Evolutionary conservation across 1,140 invertebrate species (phyloP).

Genomic region (Triops cancriformis): DNA sequence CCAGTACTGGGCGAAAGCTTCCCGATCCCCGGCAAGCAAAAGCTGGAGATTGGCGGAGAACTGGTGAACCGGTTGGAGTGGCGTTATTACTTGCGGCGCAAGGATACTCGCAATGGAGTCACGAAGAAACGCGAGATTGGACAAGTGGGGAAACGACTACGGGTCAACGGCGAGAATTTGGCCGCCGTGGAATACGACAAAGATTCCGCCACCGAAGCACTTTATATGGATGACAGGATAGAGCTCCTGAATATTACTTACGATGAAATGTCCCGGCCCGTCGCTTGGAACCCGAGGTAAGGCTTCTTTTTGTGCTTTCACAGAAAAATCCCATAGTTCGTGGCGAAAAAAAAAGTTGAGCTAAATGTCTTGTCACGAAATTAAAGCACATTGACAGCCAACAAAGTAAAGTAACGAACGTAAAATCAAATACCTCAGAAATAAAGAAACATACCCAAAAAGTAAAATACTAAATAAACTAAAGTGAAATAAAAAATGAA

Average conservation of each 20-base stretch:
- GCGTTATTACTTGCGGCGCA: slow-evolving; percentile 73
- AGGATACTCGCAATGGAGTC: slow-evolving; percentile 38
- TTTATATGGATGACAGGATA: slow-evolving; percentile 78
- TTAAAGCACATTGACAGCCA: too few species aligned
- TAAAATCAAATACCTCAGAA: too few species aligned
- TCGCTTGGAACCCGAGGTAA: slow-evolving; percentile 73
- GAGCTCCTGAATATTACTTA: slow-evolving; percentile 87
- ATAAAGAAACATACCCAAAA: too few species aligned
- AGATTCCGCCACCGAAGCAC: slow-evolving; percentile 75
- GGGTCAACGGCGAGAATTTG: slow-evolving; percentile 84
- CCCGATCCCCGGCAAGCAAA: slow-evolving; percentile 79
- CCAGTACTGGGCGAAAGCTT: slow-evolving; percentile 77
- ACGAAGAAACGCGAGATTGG: slow-evolving; percentile 47
- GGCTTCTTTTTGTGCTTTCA: slow-evolving; percentile 29
- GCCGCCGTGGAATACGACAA: slow-evolving; percentile 87
- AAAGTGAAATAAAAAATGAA: too few species aligned
- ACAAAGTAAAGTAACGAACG: too few species aligned
- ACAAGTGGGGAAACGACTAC: slow-evolving; percentile 70
- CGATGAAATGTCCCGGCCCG: slow-evolving; percentile 77
- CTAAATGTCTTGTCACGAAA: too few species aligned
- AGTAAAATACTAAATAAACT: too few species aligned
- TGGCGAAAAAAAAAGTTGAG: too few species aligned
- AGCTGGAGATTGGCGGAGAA: slow-evolving; percentile 77
- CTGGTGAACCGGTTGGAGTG: slow-evolving; percentile 89
- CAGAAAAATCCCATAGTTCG: not conserved